Base-by-base conservation (phyloP, 1,140 invertebrate species). In the Listronotus bonariensis region DNA sequence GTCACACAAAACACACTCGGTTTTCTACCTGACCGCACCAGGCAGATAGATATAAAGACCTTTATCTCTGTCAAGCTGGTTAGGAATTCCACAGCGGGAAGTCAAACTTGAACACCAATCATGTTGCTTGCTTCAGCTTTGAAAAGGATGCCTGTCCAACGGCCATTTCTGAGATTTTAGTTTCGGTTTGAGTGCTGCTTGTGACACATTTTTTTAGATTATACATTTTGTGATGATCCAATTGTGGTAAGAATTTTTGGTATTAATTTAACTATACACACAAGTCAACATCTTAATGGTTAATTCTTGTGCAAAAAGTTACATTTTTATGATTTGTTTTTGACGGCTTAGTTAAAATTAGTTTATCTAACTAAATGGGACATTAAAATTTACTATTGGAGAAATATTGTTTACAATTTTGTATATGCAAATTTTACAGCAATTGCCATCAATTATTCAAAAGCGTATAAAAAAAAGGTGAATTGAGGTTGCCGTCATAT, bases 11-110 rank as follows among this genome's bases (percentile, higher is more conserved):
- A 48, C 52, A 64, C 51, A 64, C 51, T 20, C 38, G 40, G 32
- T 59, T 55, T 69, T 43, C 60, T 67, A 69, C 68, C 68, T 66
- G 69, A 34, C 45, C 55, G 41, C 51, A 31, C 52, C 36, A 42
- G 49, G 46, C 51, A 61, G 48, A 56, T n/a, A n/a, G n/a, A n/a
- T 70, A 68, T 68, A 68, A 65, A 70, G 62, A 68, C 69, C 61
- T 70, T 70, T 56, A 67, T 70, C 68, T 67, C 68, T 67, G 68
- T 68, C 68, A 68, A 67, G 65, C 52, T 40, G 62, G 62, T 31
- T 65, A 53, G 65, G 61, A 65, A 69, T 66, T 63, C 65, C 60
- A 62, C 69, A 65, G 69, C 65, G 61, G 69, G 69, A n/a, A 68
- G 48, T 63, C 65, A 17, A 46, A 41, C 40, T 52, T 43, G 31